Evolutionary conservation across 2,888 invertebrate genomes (phyloP).

Genomic region (Diadegma fenestrale): DNA sequence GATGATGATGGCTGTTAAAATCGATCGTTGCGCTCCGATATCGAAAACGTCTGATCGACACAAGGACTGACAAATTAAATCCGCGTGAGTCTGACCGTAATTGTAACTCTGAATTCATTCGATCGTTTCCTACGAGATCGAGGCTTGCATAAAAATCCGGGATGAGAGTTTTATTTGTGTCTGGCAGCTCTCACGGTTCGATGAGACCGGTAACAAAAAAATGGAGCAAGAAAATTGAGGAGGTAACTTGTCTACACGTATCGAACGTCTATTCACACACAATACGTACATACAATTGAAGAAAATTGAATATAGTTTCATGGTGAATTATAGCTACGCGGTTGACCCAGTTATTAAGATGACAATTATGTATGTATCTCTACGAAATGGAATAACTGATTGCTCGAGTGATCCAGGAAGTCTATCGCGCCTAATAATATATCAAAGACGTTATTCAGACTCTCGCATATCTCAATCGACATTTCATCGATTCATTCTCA

Average conservation of each 20-base stretch:
- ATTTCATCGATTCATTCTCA: slow-evolving; percentile 9
- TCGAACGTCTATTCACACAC: not conserved
- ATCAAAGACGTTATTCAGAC: slow-evolving; percentile 15
- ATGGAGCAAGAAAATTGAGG: not conserved
- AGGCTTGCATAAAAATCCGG: slow-evolving; percentile 16
- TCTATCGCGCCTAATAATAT: slow-evolving; percentile 36
- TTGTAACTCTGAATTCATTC: not conserved
- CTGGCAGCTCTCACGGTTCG: slow-evolving; percentile 41
- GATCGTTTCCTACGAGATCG: slow-evolving; percentile 22
- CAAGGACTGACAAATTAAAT: not conserved
- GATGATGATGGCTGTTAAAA: slow-evolving; percentile 10
- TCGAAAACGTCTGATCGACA: not conserved
- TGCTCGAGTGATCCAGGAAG: slow-evolving; percentile 55
- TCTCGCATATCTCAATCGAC: not conserved
- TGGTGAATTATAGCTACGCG: slow-evolving; percentile 6
- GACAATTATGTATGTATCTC: slow-evolving; percentile 45
- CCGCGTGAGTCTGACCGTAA: not conserved
- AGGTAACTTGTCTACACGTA: not conserved
- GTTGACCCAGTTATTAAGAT: slow-evolving; percentile 45
- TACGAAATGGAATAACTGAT: slow-evolving; percentile 30
- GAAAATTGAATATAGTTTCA: slow-evolving; percentile 29
- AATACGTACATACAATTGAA: not conserved
- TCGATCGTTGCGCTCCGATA: not conserved
- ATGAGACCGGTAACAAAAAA: not conserved
- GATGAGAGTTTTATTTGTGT: slow-evolving; percentile 18